Evolutionary conservation across 1,140 invertebrate species (phyloP).

Genomic region (Pogonomyrmex barbatus): DNA sequence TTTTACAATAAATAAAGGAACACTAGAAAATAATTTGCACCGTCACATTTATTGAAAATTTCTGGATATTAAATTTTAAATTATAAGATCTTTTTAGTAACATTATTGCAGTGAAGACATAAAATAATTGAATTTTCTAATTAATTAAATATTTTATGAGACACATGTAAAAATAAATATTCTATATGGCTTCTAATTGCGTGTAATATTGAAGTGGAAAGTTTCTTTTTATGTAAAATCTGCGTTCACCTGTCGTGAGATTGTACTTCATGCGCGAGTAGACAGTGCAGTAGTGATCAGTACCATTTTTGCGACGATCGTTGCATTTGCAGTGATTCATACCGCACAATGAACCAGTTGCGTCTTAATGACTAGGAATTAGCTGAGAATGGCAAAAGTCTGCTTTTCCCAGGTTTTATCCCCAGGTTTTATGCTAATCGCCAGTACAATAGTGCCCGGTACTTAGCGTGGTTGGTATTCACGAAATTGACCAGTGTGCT

Average conservation of each 20-base stretch:
- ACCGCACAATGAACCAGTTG: constrained; percentile 37
- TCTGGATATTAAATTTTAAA: not conserved
- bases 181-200: not conserved
- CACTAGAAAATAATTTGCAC: not conserved
- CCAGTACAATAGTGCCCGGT: not conserved
- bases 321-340: constrained; percentile 50
- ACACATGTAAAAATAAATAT: not conserved
- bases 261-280: constrained; percentile 40
- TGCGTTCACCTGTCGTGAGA: constrained; percentile 24
- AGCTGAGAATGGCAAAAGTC: constrained; percentile 52
- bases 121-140: not conserved
- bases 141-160: not conserved
- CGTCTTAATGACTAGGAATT: constrained; percentile 53
- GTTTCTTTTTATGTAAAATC: not conserved
- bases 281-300: not conserved
- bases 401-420: constrained; percentile 42
- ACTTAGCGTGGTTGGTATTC: constrained; percentile 1
- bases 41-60: not conserved
- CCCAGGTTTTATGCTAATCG: constrained; percentile 3
- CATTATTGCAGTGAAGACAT: not conserved
- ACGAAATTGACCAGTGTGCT: not conserved
- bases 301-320: constrained; percentile 30
- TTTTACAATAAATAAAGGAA: not conserved
- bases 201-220: not conserved
- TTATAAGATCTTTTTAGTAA: not conserved